These are phyloP conservation scores for Phaonia tiefii DNA, from an alignment of 2,888 invertebrate species.

Conservation along the genomic window DNA sequence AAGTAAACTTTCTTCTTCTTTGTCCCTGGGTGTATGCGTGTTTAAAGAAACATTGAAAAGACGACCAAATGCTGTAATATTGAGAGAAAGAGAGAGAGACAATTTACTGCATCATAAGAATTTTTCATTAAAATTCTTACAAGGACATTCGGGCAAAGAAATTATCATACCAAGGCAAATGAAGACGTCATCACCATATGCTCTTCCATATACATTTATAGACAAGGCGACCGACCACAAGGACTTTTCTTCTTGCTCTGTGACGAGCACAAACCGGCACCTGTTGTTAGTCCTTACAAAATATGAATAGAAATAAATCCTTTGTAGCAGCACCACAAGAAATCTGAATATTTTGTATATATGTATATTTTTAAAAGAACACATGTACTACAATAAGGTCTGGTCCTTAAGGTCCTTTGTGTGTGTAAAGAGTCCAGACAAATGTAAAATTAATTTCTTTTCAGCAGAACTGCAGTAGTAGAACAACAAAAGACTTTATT, in stretches of 20 bases:
- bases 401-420: neutral
- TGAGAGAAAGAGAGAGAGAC: constrained; percentile 41
- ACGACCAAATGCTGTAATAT: constrained; percentile 30
- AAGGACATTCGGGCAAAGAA: constrained; percentile 38
- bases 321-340: constrained; percentile 23
- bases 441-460: constrained; percentile 53
- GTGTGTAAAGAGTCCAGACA: constrained; percentile 23
- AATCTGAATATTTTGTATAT: constrained; percentile 5
- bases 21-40: constrained; percentile 4
- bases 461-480: neutral
- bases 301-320: constrained; percentile 42
- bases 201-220: neutral
- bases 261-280: neutral
- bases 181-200: constrained; percentile 22
- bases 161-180: constrained; percentile 35
- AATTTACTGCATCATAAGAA: constrained; percentile 54
- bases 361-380: neutral
- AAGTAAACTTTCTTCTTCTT: neutral
- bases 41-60: constrained; percentile 27
- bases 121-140: constrained; percentile 65
- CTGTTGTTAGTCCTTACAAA: constrained; percentile 24
- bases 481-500: neutral
- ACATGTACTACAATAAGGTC: neutral
- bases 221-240: neutral
- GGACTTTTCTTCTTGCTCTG: no score